Evolutionary conservation across 1,140 invertebrate species (phyloP).

Genomic region (Meloidogyne floridensis): DNA sequence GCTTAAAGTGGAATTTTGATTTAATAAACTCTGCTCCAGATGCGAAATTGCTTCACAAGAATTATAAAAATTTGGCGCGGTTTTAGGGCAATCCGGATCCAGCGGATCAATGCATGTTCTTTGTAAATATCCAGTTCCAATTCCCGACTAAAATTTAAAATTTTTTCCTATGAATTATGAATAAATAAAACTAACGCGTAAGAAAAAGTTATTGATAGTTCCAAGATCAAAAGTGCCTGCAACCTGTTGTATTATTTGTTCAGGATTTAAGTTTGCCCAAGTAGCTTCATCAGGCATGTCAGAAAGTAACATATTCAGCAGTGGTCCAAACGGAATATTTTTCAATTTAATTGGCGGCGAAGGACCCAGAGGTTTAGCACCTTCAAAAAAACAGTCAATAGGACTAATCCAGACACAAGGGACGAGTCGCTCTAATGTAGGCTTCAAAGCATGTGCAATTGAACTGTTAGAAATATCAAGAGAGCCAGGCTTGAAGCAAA

Average conservation of each 20-base stretch:
- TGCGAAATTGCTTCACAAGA: slow-evolving; percentile 37
- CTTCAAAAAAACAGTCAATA: slow-evolving; percentile 99
- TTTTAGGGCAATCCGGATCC: slow-evolving; percentile 81
- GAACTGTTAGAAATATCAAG: slow-evolving; percentile 46
- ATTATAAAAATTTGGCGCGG: slow-evolving; percentile 80
- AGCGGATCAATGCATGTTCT: slow-evolving; percentile 91
- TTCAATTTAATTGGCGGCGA: slow-evolving; percentile 28
- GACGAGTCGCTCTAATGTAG: slow-evolving; percentile 71
- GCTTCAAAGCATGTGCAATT: slow-evolving; percentile 39
- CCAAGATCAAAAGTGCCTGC: slow-evolving; percentile 40
- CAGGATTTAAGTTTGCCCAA: slow-evolving; percentile 61
- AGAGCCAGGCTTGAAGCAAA: slow-evolving; percentile 64
- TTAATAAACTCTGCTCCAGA: too few relatives aligned
- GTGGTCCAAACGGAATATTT: slow-evolving; percentile 44
- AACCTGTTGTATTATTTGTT: slow-evolving; percentile 51
- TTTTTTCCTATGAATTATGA: slow-evolving; percentile 58
- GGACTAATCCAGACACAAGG: slow-evolving; percentile 96
- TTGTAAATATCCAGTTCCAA: slow-evolving; percentile 88
- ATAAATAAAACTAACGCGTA: slow-evolving; percentile 34
- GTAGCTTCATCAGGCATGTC: slow-evolving; percentile 17
- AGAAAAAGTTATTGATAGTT: slow-evolving; percentile 46
- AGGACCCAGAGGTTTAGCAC: slow-evolving; percentile 77
- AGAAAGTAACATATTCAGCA: slow-evolving; percentile 29
- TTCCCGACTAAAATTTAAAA: slow-evolving; percentile 74
- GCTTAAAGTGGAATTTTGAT: too few relatives aligned